phyloP scores from a whole-genome alignment of 2,888 invertebrate genomes.

The Rhamnusium bicolor region DNA sequence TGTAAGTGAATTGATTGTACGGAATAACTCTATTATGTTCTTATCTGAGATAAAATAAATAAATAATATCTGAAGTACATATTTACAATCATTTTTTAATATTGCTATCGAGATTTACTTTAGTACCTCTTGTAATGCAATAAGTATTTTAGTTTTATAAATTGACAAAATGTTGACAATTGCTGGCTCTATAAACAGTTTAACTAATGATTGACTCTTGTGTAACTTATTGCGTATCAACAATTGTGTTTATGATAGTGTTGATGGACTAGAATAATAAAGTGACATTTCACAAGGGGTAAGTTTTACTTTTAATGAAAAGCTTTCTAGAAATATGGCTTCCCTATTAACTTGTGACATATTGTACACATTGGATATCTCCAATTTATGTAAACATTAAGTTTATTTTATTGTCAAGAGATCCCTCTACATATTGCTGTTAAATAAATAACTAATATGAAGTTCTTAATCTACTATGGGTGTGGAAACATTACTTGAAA shows the following conservation, averaged over 20 bases:
- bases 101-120: constrained; percentile 28
- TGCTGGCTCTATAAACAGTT: constrained; percentile 10
- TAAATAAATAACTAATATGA: too few species aligned
- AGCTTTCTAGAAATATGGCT: too few species aligned
- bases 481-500: too few species aligned
- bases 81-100: constrained; percentile 19
- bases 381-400: too few species aligned
- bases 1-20: background rate
- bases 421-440: too few species aligned
- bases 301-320: background rate
- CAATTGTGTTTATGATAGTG: background rate
- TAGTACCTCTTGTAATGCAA: background rate
- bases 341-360: too few species aligned
- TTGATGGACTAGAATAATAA: background rate
- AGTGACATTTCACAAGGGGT: background rate
- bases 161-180: constrained; percentile 41
- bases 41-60: constrained; percentile 19
- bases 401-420: too few species aligned
- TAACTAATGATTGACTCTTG: background rate
- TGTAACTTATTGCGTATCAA: background rate
- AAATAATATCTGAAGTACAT: constrained; percentile 20
- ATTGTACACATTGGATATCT: too few species aligned
- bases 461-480: too few species aligned
- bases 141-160: constrained; percentile 35
- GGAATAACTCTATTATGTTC: background rate